Conservation (phyloP, 2,113 vertebrate genomes). For the Leuciscus idus region DNA sequence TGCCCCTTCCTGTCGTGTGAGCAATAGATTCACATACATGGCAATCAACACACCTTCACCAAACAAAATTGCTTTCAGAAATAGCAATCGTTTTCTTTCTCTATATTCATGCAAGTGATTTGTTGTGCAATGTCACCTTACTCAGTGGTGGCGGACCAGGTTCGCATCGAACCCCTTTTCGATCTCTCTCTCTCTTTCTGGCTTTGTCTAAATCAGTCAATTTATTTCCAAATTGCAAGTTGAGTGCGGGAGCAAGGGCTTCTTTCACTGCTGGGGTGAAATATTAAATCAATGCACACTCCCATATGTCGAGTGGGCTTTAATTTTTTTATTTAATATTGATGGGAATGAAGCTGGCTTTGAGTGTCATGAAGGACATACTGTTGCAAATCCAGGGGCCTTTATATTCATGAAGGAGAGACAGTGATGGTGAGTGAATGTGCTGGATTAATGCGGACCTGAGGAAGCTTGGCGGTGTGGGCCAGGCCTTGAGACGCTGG, state of each 20-base stretch:
- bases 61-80: slow-evolving; percentile 83
- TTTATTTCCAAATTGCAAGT: slow-evolving; percentile 86
- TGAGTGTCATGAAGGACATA: slow-evolving; percentile 78
- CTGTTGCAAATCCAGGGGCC: slow-evolving; percentile 72
- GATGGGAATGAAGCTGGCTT: slow-evolving; percentile 76
- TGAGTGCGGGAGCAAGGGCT: slow-evolving; percentile 78
- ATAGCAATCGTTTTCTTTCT: slow-evolving; percentile 83
- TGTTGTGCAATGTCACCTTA: slow-evolving; percentile 85
- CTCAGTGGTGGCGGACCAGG: slow-evolving; percentile 72
- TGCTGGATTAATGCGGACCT: slow-evolving; percentile 72
- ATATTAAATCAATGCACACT: slow-evolving; percentile 82
- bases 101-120: slow-evolving; percentile 83
- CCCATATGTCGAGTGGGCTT: slow-evolving; percentile 78
- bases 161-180: slow-evolving; percentile 70
- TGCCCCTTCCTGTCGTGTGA: slow-evolving; percentile 70
- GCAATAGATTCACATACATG: slow-evolving; percentile 78
- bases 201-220: slow-evolving; percentile 83
- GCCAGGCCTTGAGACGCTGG: slow-evolving; percentile 73
- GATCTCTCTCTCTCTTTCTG: slow-evolving; percentile 55
- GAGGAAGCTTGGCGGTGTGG: slow-evolving; percentile 67
- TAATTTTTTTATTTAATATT: slow-evolving; percentile 78
- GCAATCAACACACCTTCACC: slow-evolving; percentile 79
- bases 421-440: slow-evolving; percentile 70
- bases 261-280: slow-evolving; percentile 68
- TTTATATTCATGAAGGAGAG: slow-evolving; percentile 73